Evolutionary conservation across 2,113 vertebrate genomes (phyloP).

Genomic region (Larimichthys crocea): DNA sequence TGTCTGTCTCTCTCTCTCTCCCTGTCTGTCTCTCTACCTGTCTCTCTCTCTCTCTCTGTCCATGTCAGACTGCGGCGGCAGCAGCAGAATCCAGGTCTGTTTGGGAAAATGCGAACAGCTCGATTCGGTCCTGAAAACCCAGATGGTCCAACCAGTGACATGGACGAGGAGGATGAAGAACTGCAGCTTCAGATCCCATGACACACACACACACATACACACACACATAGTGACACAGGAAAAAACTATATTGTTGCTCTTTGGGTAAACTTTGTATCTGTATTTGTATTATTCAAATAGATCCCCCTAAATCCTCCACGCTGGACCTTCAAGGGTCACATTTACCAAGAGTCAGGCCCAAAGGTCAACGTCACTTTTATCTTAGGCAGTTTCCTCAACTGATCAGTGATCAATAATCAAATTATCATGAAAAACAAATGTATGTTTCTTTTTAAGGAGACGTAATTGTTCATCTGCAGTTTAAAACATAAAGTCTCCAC

Average conservation of each 20-base stretch:
- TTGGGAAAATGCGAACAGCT: constrained; percentile 90
- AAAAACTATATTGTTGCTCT: background rate
- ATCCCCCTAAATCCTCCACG: too few relatives aligned
- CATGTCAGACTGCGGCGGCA: constrained; percentile 89
- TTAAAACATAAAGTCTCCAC: background rate
- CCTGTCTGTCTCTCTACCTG: background rate
- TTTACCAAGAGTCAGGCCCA: background rate
- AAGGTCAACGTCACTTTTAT: background rate
- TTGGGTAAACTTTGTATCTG: too few relatives aligned
- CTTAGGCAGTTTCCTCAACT: background rate
- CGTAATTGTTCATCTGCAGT: background rate
- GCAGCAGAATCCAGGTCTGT: constrained; percentile 91
- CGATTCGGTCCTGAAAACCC: constrained; percentile 89
- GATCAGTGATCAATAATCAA: background rate
- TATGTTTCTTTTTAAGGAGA: background rate
- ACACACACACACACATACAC: constrained; percentile 53
- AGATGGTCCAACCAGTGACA: constrained; percentile 87
- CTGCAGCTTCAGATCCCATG: constrained; percentile 94
- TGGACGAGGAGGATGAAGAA: constrained; percentile 92
- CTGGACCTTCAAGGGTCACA: too few relatives aligned
- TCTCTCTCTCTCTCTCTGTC: background rate
- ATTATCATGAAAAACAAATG: background rate
- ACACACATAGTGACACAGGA: constrained; percentile 8
- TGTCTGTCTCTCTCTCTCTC: background rate
- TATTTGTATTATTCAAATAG: too few relatives aligned